Evolutionary conservation across 2,797 vertebrate species (phyloP).

Genomic region (Botia almorhae): DNA sequence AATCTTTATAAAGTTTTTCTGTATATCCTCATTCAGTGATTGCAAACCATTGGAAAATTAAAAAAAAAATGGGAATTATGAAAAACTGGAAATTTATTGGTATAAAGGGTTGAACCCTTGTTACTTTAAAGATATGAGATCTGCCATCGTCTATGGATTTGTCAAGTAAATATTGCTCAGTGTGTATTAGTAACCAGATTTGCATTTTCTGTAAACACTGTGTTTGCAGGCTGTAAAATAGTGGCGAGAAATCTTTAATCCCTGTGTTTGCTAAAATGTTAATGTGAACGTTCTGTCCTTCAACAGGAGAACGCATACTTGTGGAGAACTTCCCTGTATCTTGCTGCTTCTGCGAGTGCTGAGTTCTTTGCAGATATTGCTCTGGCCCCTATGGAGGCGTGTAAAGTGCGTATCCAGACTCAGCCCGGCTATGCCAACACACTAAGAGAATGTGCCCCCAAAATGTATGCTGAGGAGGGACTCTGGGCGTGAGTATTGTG

Average conservation of each 20-base stretch:
- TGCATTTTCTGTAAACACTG: not conserved
- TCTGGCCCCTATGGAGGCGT: slow-evolving; percentile 91
- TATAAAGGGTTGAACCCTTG: not conserved
- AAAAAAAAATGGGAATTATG: not conserved
- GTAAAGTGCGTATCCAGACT: slow-evolving; percentile 91
- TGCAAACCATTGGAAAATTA: not conserved
- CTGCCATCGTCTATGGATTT: not conserved
- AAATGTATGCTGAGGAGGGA: slow-evolving; percentile 88
- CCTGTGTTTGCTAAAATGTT: not conserved
- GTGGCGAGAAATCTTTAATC: too few relatives aligned
- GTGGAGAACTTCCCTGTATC: slow-evolving; percentile 88
- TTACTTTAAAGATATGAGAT: not conserved
- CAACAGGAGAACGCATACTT: slow-evolving; percentile 85
- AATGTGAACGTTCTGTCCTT: not conserved
- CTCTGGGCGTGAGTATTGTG: slow-evolving; percentile 83
- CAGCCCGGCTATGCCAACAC: slow-evolving; percentile 89
- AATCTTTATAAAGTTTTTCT: not conserved
- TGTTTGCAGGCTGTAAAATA: not conserved
- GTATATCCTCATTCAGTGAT: not conserved
- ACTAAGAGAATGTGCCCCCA: slow-evolving; percentile 82
- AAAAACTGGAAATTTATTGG: not conserved
- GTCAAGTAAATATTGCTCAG: not conserved
- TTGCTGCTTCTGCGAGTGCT: slow-evolving; percentile 88
- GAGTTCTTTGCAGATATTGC: slow-evolving; percentile 92
- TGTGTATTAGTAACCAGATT: not conserved